Evolutionary conservation across 2,113 vertebrate species (phyloP).

Genomic region (Larimichthys polyactis): DNA sequence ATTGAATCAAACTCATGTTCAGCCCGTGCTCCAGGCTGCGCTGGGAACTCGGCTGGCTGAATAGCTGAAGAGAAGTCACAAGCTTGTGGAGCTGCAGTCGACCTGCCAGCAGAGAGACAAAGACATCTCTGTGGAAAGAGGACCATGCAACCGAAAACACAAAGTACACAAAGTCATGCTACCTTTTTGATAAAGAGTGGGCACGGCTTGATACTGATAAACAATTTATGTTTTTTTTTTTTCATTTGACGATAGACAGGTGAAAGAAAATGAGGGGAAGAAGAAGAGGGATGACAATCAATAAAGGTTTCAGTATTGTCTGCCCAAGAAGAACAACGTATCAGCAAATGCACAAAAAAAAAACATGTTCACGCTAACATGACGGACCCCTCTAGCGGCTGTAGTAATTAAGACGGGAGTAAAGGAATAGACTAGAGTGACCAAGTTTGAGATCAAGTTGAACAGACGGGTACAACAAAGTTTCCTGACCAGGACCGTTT

Average conservation of each 20-base stretch:
- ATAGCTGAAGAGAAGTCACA: conserved; percentile 69
- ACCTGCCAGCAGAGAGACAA: conserved; percentile 60
- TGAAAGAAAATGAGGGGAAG: neutral
- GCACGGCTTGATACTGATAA: neutral
- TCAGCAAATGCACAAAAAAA: neutral
- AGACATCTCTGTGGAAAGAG: conserved; percentile 61
- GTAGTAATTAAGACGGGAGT: neutral
- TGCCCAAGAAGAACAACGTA: neutral
- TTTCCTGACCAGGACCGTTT: too few species aligned
- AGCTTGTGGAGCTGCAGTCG: conserved; percentile 55
- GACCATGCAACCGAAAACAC: conserved; percentile 10
- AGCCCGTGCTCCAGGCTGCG: conserved; percentile 66
- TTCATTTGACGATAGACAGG: neutral
- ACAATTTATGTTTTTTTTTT: neutral
- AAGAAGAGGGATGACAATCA: neutral
- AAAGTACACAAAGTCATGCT: conserved; percentile 34
- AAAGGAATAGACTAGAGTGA: neutral
- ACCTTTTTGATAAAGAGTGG: conserved; percentile 17
- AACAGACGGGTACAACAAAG: neutral
- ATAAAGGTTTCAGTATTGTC: neutral
- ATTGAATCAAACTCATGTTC: conserved; percentile 76
- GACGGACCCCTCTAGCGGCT: neutral
- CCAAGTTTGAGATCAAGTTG: neutral
- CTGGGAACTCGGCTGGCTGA: conserved; percentile 44
- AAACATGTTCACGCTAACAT: neutral